A percentile compares a stretch with the other conserved stretches of the same genome.
phyloP scores from a whole-genome alignment of 1,140 invertebrate species.

The Macrocentrus cingulum region DNA sequence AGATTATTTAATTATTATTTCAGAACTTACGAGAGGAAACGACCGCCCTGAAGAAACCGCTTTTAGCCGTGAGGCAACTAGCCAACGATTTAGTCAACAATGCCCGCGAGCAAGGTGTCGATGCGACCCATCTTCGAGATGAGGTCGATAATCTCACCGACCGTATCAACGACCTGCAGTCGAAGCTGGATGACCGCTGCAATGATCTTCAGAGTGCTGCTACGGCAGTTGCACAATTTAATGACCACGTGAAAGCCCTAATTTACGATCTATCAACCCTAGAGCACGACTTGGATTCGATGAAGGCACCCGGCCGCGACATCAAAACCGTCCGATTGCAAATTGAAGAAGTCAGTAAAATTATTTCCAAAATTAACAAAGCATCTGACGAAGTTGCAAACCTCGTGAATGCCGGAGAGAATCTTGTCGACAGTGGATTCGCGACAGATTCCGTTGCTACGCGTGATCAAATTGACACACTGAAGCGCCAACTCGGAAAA shows the following conservation, averaged over 20 bases:
- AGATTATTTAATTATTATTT: slow-evolving; percentile 23
- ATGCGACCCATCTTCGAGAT: slow-evolving; percentile 74
- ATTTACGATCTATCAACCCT: slow-evolving; percentile 75
- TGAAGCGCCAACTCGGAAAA: slow-evolving; percentile 76
- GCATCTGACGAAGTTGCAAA: slow-evolving; percentile 71
- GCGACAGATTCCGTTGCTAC: slow-evolving; percentile 78
- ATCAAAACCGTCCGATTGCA: slow-evolving; percentile 83
- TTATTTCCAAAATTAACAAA: slow-evolving; percentile 69
- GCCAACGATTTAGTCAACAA: slow-evolving; percentile 76
- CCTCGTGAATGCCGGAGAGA: slow-evolving; percentile 72
- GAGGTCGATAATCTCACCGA: slow-evolving; percentile 78
- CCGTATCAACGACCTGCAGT: slow-evolving; percentile 75
- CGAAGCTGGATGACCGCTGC: slow-evolving; percentile 76
- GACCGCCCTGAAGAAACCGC: slow-evolving; percentile 72
- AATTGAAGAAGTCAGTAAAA: slow-evolving; percentile 74
- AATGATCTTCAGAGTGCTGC: slow-evolving; percentile 84
- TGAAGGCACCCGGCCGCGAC: slow-evolving; percentile 84
- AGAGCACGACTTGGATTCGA: slow-evolving; percentile 81
- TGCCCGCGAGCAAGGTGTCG: slow-evolving; percentile 68
- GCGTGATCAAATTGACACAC: slow-evolving; percentile 76
- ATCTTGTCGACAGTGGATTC: slow-evolving; percentile 79
- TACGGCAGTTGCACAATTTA: slow-evolving; percentile 83
- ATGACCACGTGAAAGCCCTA: slow-evolving; percentile 79
- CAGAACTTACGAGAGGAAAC: slow-evolving; percentile 73
- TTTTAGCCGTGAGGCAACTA: slow-evolving; percentile 69